Base-by-base conservation (phyloP, 2,113 vertebrate species). In the Daboia siamensis region DNA sequence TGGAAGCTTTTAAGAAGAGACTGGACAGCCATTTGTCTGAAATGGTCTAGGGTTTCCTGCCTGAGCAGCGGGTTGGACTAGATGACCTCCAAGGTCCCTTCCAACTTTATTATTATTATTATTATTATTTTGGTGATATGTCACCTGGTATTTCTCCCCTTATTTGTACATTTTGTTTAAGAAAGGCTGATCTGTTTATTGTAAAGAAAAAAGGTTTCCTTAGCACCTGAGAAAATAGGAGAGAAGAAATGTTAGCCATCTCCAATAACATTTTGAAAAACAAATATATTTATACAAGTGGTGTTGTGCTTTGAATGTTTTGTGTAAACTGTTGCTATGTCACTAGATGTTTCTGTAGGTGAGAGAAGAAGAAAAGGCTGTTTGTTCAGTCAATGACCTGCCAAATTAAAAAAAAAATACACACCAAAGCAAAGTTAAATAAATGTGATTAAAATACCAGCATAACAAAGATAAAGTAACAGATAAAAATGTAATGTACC, bases 101-200 rank as follows among this genome's bases (percentile, higher is more conserved):
- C n/a, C n/a, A n/a, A n/a, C n/a, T n/a, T n/a, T n/a, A n/a, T n/a
- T n/a, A n/a, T n/a, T n/a, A n/a, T n/a, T n/a, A n/a, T n/a, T n/a
- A n/a, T n/a, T n/a, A n/a, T n/a, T n/a, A n/a, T n/a, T 87, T 39
- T n/a, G 6, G 3, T 90, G 94, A 94, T 91, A 89, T 93, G 91
- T 8, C 90, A 94, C 48, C 86, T 64, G 13, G 87, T 74, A 24
- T 33, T 56, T 94, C 61, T 52, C 55, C 57, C 48, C 17, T 94
- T 91, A 90, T 90, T 90, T 64, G 90, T 33, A 95, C 93, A 90
- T 33, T 1, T 88, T 64, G 13, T 85, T 94, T 92, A 91, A 93
- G 51, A 20, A 29, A 56, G 13, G 0, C 5, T 12, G 46, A 9
- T 24, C 89, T 93, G 74, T 2, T 23, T 55, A 57, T 61, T 51